Percentiles rank a stretch among this genome's conserved stretches.
These are phyloP conservation scores for Zaprionus lineosus DNA, from an alignment of 2,888 invertebrate genomes.

Conservation along the genomic window DNA sequence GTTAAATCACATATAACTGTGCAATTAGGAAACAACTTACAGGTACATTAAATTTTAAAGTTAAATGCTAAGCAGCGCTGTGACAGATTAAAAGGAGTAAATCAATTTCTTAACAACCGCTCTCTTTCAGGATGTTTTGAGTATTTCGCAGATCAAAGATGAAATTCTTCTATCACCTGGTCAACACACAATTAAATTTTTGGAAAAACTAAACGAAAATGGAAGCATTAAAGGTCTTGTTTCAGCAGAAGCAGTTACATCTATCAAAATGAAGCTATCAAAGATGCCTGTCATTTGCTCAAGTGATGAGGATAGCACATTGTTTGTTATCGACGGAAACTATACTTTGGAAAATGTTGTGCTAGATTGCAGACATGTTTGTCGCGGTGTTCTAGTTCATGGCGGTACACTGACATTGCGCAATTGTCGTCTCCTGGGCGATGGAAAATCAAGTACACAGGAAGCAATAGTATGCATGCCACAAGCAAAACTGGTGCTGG, in stretches of 20 bases:
- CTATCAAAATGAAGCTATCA: conserved; percentile 1
- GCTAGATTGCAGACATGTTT: conserved; percentile 84
- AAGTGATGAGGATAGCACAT: conserved; percentile 83
- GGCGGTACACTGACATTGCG: conserved; percentile 83
- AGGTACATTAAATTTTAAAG: conserved; percentile 46
- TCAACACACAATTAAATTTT: conserved; percentile 83
- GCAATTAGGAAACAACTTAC: conserved; percentile 82
- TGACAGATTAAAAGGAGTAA: neutral
- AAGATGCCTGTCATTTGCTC: conserved; percentile 81
- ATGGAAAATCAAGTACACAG: conserved; percentile 84
- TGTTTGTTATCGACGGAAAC: conserved; percentile 84
- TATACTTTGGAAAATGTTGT: conserved; percentile 84
- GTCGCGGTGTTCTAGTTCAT: conserved; percentile 84
- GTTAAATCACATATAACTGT: conserved; percentile 81
- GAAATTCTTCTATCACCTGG: conserved; percentile 84
- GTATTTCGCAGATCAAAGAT: conserved; percentile 82
- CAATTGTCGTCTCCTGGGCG: conserved; percentile 84
- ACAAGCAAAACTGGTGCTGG: conserved; percentile 81
- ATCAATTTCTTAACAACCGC: neutral
- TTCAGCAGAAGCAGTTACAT: conserved; percentile 15
- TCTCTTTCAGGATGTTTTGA: conserved; percentile 78
- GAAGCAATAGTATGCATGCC: conserved; percentile 84
- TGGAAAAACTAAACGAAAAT: conserved; percentile 84
- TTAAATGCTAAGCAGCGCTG: neutral
- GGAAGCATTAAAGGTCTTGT: conserved; percentile 72